These are phyloP conservation scores for Pyrgilauda ruficollis DNA, from an alignment of 2,113 vertebrate species.

Conservation along the genomic window DNA sequence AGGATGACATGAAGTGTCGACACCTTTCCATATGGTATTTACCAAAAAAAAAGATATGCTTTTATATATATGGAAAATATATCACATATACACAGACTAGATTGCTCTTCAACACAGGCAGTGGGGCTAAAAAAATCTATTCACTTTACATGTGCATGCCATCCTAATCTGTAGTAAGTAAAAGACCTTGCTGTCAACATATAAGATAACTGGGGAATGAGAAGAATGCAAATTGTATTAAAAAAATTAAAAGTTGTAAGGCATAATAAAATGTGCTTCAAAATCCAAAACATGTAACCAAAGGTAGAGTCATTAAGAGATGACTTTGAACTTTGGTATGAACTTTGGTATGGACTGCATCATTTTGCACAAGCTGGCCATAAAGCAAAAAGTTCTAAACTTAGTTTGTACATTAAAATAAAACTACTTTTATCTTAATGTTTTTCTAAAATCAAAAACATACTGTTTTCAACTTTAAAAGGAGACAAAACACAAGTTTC, in stretches of 20 bases:
- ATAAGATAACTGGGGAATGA: not conserved
- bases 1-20: not conserved
- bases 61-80: not conserved
- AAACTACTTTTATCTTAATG: not conserved
- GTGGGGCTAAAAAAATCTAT: not conserved
- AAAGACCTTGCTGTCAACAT: not conserved
- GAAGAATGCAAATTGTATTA: not conserved
- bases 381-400: not conserved
- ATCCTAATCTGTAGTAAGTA: not conserved
- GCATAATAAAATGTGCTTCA: not conserved
- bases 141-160: not conserved
- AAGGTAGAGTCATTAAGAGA: not conserved
- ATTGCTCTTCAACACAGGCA: not conserved
- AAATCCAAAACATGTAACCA: not conserved
- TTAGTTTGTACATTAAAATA: not conserved
- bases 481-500: not conserved
- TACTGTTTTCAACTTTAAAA: not conserved
- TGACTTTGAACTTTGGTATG: not conserved
- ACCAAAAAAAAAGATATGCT: not conserved
- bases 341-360: not conserved
- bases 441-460: not conserved
- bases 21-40: slow-evolving; percentile 11
- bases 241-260: not conserved
- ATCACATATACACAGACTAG: not conserved
- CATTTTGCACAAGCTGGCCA: not conserved